These are phyloP conservation scores for Adoxophyes honmai DNA, from an alignment of 1,140 invertebrate genomes.

Conservation along the genomic window DNA sequence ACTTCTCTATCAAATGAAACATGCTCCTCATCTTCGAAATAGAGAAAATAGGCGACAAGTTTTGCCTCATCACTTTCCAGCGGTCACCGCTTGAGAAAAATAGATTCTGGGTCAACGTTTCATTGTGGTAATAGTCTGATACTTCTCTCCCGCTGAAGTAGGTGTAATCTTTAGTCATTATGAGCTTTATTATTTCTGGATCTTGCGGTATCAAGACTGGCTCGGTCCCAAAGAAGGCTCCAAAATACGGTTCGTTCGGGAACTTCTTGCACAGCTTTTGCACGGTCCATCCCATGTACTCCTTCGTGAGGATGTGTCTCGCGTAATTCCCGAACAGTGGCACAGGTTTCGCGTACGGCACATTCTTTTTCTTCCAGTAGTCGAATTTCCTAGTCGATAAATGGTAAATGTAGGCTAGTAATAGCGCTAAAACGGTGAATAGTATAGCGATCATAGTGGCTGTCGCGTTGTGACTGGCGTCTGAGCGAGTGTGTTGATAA, in stretches of 20 bases:
- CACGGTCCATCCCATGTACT: conserved; percentile 21
- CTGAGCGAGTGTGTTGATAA: not conserved
- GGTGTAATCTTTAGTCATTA: conserved; percentile 74
- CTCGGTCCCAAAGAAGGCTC: conserved; percentile 56
- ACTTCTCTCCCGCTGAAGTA: conserved; percentile 71
- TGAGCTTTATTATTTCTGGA: conserved; percentile 68
- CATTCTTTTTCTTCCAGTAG: conserved; percentile 59
- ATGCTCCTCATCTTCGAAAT: conserved; percentile 79
- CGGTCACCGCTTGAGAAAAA: conserved; percentile 57
- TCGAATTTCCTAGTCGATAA: conserved; percentile 27
- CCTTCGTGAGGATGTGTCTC: conserved; percentile 42
- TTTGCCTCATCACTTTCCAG: conserved; percentile 78
- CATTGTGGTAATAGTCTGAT: conserved; percentile 66
- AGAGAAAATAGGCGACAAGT: conserved; percentile 80
- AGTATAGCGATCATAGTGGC: not conserved
- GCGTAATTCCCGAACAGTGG: conserved; percentile 61
- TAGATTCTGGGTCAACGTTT: conserved; percentile 41
- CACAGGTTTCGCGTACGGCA: conserved; percentile 46
- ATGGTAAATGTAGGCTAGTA: conserved; percentile 12
- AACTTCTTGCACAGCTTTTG: conserved; percentile 41
- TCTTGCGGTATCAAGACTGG: conserved; percentile 65
- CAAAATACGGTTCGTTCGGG: conserved; percentile 51
- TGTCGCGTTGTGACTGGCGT: not conserved
- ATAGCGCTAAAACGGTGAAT: not conserved
- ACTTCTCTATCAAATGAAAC: conserved; percentile 67